Evolutionary conservation across 2,113 vertebrate species (phyloP), one percentile per base, ranked within the genome.

Genomic region (Copsychus sechellarum): DNA sequence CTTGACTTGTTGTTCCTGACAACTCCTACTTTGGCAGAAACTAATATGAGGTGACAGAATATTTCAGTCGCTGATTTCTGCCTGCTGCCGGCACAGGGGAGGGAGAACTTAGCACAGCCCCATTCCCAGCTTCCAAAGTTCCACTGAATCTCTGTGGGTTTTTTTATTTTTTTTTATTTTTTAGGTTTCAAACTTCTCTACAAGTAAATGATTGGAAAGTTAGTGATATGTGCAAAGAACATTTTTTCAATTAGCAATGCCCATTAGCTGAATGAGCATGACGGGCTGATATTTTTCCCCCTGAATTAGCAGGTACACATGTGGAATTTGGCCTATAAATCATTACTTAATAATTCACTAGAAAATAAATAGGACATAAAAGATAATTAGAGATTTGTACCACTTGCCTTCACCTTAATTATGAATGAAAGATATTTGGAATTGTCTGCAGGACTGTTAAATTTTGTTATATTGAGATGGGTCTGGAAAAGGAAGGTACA

Each of bases 281-380:
- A 96, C 90, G 51, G 65, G 94, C 69, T 97, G 90, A 67, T 94
- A 92, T 89, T 95, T 88, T 88, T 86, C 53, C 83, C 81, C 92
- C 95, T 96, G 95, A 95, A 97, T 97, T 96, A 98, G 60, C 92
- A 96, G 89, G 71, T 92, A 95, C 78, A 96, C 95, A 96, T 87
- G 93, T 70, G 83, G 95, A 97, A 97, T 96, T 95, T 92, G 72
- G 80, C 73, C 94, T 89, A 92, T 94, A 97, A 96, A 93, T 96
- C 86, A 95, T 93, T 92, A 93, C 80, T 97, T 96, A 97, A 97
- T 96, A 97, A 97, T 98, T 97, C 94, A 93, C 90, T 80, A 96
- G 92, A 96, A 97, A 97, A 96, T 96, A 98, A 97, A 95, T 95
- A 96, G 91, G 88, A 97, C 93, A 97, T 96, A 96, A 97, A 97